Evolutionary conservation across 2,888 invertebrate genomes (phyloP), one percentile per base, ranked within the genome.

Genomic region (Habroteleia sp.): DNA sequence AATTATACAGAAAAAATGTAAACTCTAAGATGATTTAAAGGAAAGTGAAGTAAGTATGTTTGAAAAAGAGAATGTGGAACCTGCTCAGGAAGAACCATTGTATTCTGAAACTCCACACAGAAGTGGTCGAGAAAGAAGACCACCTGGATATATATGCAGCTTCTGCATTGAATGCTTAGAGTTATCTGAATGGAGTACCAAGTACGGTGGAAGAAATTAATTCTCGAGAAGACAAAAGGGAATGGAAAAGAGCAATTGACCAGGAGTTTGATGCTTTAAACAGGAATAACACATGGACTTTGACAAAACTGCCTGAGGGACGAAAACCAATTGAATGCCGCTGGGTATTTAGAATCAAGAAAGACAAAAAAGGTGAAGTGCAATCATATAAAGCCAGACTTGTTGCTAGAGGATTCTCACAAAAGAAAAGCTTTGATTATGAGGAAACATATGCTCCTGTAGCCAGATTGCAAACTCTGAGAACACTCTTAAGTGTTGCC

Each of bases 371-470:
- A 1, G 11, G 33, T 13, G 6, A 33, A 3, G n/a, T 33, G n/a
- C 11, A 33, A 33, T 11, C 13, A 3, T 79, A 80, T 31, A 82
- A 83, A 56, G 81, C 82, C 1, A 74, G 82, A 37, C 52, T 82
- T 4, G 82, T 82, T 2, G 42, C 75, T 2, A 81, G 79, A 50
- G 81, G 81, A 1, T 83, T 76, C 52, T 23, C 74, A 4, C 82
- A 82, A 65, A 42, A 35, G 17, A 23, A 68, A 68, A 81, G 81
- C 3, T 78, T 65, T 8, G 82, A 84, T 46, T 82, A 78, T 65
- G 69, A 80, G 33, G 81, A 84, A 72, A 83, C 79, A 1, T 82
- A 77, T 60, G 79, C 82, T 42, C 82, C 83, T 16, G 82, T 83
- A 3, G 82, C 77, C 7, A 31, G 77, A 10, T 23, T 46, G 23